These are phyloP conservation scores for Pyrocoelia pectoralis DNA, from an alignment of 2,888 invertebrate species.

Conservation along the genomic window DNA sequence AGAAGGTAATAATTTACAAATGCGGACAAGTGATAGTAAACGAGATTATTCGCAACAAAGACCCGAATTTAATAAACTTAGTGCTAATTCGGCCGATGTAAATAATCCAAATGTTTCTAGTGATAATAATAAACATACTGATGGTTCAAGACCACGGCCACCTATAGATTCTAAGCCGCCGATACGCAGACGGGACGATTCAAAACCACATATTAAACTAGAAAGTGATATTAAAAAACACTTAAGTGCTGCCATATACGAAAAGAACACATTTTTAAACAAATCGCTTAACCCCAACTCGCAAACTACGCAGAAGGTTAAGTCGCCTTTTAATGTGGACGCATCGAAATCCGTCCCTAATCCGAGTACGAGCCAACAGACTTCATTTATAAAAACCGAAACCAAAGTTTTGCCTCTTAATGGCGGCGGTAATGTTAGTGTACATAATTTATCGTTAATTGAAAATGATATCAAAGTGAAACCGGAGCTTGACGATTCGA, in stretches of 20 bases:
- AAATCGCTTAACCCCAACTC: conserved; percentile 54
- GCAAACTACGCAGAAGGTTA: conserved; percentile 56
- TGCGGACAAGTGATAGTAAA: conserved; percentile 38
- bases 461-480: conserved; percentile 31
- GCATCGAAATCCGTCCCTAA: conserved; percentile 56
- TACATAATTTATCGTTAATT: conserved; percentile 31
- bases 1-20: conserved; percentile 18
- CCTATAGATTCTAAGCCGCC: conserved; percentile 48
- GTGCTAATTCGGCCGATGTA: conserved; percentile 43
- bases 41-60: conserved; percentile 49
- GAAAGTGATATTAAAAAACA: conserved; percentile 53
- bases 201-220: conserved; percentile 46
- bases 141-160: conserved; percentile 30
- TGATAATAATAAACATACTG: conserved; percentile 43
- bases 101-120: conserved; percentile 34
- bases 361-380: conserved; percentile 15
- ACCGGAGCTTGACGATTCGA: conserved; percentile 22
- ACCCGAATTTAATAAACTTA: conserved; percentile 46
- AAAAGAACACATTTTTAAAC: conserved; percentile 50
- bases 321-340: conserved; percentile 51
- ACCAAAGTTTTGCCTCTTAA: conserved; percentile 20
- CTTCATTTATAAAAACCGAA: conserved; percentile 11
- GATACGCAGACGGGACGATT: conserved; percentile 47
- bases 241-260: conserved; percentile 47
- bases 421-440: conserved; percentile 23